Evolutionary conservation across 2,888 invertebrate genomes (phyloP), one percentile per base, ranked within the genome.

Genomic region (Papilio elwesi): DNA sequence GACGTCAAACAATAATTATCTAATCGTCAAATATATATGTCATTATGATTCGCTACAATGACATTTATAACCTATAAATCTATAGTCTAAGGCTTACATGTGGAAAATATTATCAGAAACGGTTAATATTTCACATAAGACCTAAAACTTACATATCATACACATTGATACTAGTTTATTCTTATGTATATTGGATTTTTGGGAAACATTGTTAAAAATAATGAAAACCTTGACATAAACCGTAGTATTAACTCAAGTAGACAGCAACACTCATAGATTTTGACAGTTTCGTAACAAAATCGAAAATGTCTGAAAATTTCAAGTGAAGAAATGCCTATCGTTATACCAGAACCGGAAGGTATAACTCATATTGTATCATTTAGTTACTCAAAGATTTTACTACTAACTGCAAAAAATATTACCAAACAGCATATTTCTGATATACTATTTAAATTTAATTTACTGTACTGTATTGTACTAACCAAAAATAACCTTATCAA

Each of bases 291-390:
- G 36, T n/a, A 38, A 64, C 13, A 38, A 70, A 53, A 67, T 43
- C 48, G 16, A 16, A 12, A 64, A 64, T 64, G 16, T 48, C 11
- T 48, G 49, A 64, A 68, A 68, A 59, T 59, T 59, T 49, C 10
- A 36, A 68, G 68, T 59, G 26, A 65, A 49, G 64, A 57, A 38
- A 71, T 71, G 71, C 71, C 67, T 49, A 16, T 66, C 13, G 16
- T 38, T 11, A 11, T 66, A 47, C 71, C 66, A 47, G 51, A 38
- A 62, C 62, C 62, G 10, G 62, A 71, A 71, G 66, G 71, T 71
- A 67, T 8, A 9, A 59, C 38, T 10, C 7, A n/a, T 57, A 12
- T 36, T 26, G 16, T 55, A 55, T 11, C 26, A 5, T 26, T 3
- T 12, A 16, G 11, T 16, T 12, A 26, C 1, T 55, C 6, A 11